Conservation (phyloP, 1,140 invertebrate genomes). For the Polypedilum pembai region DNA sequence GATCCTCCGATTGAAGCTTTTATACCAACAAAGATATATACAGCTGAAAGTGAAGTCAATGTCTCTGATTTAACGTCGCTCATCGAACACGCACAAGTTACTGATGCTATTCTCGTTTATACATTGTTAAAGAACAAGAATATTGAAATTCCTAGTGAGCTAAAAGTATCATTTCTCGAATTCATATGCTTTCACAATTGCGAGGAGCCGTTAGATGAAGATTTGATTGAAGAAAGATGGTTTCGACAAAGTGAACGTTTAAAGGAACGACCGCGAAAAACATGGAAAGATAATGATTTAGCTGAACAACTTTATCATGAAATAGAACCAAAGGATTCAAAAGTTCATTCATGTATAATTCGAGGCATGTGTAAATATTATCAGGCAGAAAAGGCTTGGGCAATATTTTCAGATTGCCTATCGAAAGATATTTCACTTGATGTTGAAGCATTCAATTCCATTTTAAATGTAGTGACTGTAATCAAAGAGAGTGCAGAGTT, state of each 20-base stretch:
- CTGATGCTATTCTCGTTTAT: conserved; percentile 66
- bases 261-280: conserved; percentile 52
- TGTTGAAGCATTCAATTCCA: conserved; percentile 58
- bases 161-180: conserved; percentile 67
- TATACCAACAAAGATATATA: conserved; percentile 58
- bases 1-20: conserved; percentile 57
- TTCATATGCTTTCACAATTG: conserved; percentile 75
- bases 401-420: conserved; percentile 58
- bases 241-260: conserved; percentile 48
- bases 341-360: conserved; percentile 61
- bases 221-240: conserved; percentile 73
- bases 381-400: conserved; percentile 55
- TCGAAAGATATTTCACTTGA: conserved; percentile 56
- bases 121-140: conserved; percentile 57
- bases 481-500: conserved; percentile 55
- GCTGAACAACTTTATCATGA: conserved; percentile 60
- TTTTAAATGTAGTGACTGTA: conserved; percentile 54
- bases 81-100: conserved; percentile 57
- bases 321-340: conserved; percentile 51
- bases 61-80: conserved; percentile 49
- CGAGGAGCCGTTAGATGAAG: conserved; percentile 53
- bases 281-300: conserved; percentile 64
- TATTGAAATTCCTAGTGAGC: conserved; percentile 49
- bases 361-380: conserved; percentile 64
- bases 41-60: conserved; percentile 56